A percentile compares a stretch with the other conserved stretches of the same genome.
Evolutionary conservation across 2,113 vertebrate genomes (phyloP).

Genomic region (Pterocles burchelli): DNA sequence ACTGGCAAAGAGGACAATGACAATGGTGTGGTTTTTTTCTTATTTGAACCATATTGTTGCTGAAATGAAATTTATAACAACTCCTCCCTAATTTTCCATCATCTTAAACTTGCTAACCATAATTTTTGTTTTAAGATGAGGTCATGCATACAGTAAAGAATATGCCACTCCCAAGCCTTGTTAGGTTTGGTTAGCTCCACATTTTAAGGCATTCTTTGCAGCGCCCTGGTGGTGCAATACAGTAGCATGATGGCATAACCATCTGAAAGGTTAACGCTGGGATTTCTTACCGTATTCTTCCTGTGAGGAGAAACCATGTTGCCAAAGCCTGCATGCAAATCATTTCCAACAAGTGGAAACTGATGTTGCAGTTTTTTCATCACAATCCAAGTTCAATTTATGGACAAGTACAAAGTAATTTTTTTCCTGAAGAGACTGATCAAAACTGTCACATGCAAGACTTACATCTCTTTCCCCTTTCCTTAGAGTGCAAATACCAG

Average conservation of each 20-base stretch:
- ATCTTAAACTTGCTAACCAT: neutral
- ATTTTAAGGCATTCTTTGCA: neutral
- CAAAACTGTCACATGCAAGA: neutral
- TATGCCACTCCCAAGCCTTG: neutral
- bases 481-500: neutral
- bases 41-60: neutral
- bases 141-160: neutral
- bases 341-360: neutral
- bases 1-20: neutral
- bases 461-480: neutral
- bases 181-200: neutral
- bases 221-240: neutral
- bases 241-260: neutral
- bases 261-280: neutral
- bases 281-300: neutral
- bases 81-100: neutral
- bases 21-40: neutral
- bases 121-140: neutral
- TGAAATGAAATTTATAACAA: neutral
- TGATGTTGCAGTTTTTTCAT: neutral
- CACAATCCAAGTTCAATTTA: neutral
- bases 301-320: neutral
- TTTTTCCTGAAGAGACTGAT: neutral
- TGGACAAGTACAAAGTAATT: neutral
- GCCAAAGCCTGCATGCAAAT: neutral